Base-by-base conservation (phyloP, 1,140 invertebrate genomes). In the Diabrotica undecimpunctata region DNA sequence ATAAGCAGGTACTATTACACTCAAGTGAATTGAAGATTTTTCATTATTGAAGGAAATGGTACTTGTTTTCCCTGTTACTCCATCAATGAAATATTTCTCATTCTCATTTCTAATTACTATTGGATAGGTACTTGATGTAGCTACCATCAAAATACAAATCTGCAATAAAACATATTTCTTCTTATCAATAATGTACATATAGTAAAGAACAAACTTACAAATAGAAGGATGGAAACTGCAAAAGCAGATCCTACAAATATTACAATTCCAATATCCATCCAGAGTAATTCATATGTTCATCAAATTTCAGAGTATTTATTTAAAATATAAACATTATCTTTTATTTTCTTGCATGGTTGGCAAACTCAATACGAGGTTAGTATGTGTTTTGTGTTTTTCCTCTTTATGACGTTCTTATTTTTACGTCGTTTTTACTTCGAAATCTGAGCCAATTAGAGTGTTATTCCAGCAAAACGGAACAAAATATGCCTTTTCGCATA, bases 1-100 rank as follows among this genome's bases (percentile, higher is more conserved):
- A 75, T 95, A 99, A n/a, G 96, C 95, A 72, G 96, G 96, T 67
- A 99, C 86, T 72, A 98, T 86, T 8, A 99, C 89, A 81, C 93
- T 94, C 39, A 98, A 81, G 77, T 90, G 83, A 14, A 94, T 68
- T 63, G 82, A 84, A 62, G 85, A 81, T 6, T 82, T 71, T 70
- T 97, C 91, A 50, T 84, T 75, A 96, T 80, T 12, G 84, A 86
- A 25, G 95, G 91, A 80, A 97, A 96, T 68, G 75, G 71, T 58
- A 81, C 68, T 65, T 81, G 84, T 70, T 81, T 73, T 9, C 84
- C n/a, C 84, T 55, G 80, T 83, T 41, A 80, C 76, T n/a, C 84
- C 83, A 83, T 95, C 86, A 62, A 85, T 74, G 75, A 88, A 97
- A 69, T 81, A 87, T 70, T 90, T 88, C 79, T 97, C 95, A 74